Evolutionary conservation across 1,140 invertebrate genomes (phyloP).

Genomic region (Lerema accius): DNA sequence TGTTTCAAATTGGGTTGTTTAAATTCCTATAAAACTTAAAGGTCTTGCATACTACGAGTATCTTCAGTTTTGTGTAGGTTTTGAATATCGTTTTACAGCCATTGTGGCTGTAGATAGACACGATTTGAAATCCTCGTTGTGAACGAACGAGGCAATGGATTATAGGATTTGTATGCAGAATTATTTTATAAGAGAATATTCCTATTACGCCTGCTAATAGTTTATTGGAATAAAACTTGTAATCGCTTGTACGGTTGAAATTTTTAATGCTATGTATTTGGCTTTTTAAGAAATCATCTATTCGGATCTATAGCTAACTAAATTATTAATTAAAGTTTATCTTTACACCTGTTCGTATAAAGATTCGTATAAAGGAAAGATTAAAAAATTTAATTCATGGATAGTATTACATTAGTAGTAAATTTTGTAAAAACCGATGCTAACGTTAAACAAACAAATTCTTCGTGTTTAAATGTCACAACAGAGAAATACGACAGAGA

Average conservation of each 20-base stretch:
- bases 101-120: constrained; percentile 16
- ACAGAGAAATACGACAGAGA: constrained; percentile 19
- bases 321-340: no score
- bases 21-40: no score
- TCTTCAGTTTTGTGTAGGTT: constrained; percentile 17
- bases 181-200: neutral
- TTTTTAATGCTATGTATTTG: no score
- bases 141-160: constrained; percentile 19
- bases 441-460: no score
- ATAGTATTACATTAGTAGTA: neutral
- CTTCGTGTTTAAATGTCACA: constrained; percentile 18
- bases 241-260: no score
- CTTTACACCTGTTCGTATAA: no score
- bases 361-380: no score
- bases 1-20: no score
- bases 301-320: no score
- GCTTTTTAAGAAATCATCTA: no score
- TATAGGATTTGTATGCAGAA: constrained; percentile 7
- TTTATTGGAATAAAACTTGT: no score
- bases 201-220: constrained; percentile 10
- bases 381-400: no score
- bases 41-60: neutral
- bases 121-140: constrained; percentile 9
- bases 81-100: constrained; percentile 21
- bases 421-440: neutral